Evolutionary conservation across 2,888 invertebrate species (phyloP).

Genomic region (Pheosia tremula): DNA sequence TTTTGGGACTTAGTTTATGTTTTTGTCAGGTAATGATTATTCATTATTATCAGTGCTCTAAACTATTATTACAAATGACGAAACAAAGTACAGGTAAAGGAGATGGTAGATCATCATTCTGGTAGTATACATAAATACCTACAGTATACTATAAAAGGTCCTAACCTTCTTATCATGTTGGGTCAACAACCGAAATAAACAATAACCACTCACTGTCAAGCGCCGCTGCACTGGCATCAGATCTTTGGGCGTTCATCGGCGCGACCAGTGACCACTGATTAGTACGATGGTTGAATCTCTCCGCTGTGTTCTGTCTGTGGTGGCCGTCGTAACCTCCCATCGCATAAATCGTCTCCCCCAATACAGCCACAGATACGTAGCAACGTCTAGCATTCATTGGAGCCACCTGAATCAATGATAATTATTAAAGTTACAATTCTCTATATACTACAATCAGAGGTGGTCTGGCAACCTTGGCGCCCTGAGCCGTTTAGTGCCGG

Average conservation of each 20-base stretch:
- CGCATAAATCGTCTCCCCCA: constrained; percentile 91
- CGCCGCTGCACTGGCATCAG: constrained; percentile 96
- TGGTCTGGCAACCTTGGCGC: no score
- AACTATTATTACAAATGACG: no score
- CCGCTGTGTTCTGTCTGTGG: constrained; percentile 93
- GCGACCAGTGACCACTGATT: constrained; percentile 96
- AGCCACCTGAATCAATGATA: constrained; percentile 79
- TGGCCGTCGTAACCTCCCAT: constrained; percentile 96
- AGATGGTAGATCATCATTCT: no score
- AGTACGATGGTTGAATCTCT: constrained; percentile 91
- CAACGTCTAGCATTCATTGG: constrained; percentile 96
- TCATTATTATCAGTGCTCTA: no score
- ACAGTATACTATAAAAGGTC: no score
- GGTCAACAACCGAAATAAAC: no score
- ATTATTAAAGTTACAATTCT: background rate
- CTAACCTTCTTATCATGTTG: no score
- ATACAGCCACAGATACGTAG: constrained; percentile 93
- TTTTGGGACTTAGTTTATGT: no score
- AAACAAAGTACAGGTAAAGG: no score
- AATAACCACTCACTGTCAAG: constrained; percentile 85
- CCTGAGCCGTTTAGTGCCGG: no score
- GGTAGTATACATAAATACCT: no score
- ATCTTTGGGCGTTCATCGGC: constrained; percentile 94
- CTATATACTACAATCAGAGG: background rate
- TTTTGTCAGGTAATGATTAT: no score